These are phyloP conservation scores for Melopsittacus undulatus DNA, from an alignment of 2,797 vertebrate species.

Conservation along the genomic window DNA sequence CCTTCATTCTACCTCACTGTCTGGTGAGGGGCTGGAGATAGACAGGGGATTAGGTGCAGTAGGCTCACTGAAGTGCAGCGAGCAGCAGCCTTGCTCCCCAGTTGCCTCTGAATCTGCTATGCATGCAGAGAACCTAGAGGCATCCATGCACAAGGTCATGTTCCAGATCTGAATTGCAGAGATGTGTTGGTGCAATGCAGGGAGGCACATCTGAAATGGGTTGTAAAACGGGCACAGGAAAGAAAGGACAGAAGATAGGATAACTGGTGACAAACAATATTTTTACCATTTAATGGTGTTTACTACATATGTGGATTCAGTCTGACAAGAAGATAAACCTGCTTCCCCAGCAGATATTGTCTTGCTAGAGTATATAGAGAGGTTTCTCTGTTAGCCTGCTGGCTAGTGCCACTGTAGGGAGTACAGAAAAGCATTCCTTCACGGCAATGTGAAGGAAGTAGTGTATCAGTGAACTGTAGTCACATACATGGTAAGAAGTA, in stretches of 20 bases:
- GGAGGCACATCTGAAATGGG: fast-evolving
- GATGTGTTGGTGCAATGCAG: fast-evolving
- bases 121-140: fast-evolving
- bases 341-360: neutral
- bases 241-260: neutral
- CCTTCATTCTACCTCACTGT: neutral
- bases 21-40: neutral
- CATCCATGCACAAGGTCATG: fast-evolving
- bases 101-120: neutral
- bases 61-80: fast-evolving
- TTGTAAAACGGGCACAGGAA: neutral
- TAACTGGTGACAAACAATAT: neutral
- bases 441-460: neutral
- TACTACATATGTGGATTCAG: neutral
- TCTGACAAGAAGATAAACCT: neutral
- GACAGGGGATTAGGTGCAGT: neutral
- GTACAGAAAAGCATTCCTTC: neutral
- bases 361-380: neutral
- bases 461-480: neutral
- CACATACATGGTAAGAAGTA: fast-evolving
- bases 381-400: neutral
- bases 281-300: neutral
- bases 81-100: fast-evolving
- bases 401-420: neutral
- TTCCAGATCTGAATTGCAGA: neutral